Evolutionary conservation across 2,888 invertebrate genomes (phyloP).

Genomic region (Tricholauxania praeusta): DNA sequence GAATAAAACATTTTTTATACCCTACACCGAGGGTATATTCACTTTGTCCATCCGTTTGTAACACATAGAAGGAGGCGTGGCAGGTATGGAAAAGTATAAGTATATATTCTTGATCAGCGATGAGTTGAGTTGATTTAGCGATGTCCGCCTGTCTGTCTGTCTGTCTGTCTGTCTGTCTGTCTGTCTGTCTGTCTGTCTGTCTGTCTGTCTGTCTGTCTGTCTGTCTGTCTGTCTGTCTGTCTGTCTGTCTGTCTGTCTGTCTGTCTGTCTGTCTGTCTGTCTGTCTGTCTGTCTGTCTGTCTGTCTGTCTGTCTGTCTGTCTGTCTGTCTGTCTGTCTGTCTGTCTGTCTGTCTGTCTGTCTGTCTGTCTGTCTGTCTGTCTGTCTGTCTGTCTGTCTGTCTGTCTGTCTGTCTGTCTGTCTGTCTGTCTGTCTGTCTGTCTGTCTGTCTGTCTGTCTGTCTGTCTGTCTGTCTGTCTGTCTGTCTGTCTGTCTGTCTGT

Average conservation of each 20-base stretch:
- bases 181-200: slow-evolving; percentile 27
- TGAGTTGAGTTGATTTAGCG: too few species aligned
- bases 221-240: slow-evolving; percentile 9
- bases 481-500: slow-evolving; percentile 27
- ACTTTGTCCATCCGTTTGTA: too few species aligned
- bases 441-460: slow-evolving; percentile 27
- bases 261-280: slow-evolving; percentile 24
- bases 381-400: slow-evolving; percentile 24
- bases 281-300: slow-evolving; percentile 25
- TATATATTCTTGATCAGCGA: too few species aligned
- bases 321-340: slow-evolving; percentile 25
- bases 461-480: slow-evolving; percentile 27
- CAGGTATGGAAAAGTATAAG: too few species aligned
- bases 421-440: slow-evolving; percentile 27
- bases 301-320: slow-evolving; percentile 23
- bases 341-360: slow-evolving; percentile 23
- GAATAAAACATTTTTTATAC: too few species aligned
- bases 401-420: slow-evolving; percentile 29
- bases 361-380: slow-evolving; percentile 25
- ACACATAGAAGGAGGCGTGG: too few species aligned
- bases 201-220: slow-evolving; percentile 26
- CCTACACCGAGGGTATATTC: too few species aligned
- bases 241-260: slow-evolving; percentile 24
- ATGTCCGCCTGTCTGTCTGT: too few species aligned
- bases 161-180: too few species aligned